A percentile compares a stretch with the other conserved stretches of the same genome.
These are phyloP conservation scores for Sapajus apella DNA, from an alignment of 2,113 vertebrate species.

Conservation along the genomic window DNA sequence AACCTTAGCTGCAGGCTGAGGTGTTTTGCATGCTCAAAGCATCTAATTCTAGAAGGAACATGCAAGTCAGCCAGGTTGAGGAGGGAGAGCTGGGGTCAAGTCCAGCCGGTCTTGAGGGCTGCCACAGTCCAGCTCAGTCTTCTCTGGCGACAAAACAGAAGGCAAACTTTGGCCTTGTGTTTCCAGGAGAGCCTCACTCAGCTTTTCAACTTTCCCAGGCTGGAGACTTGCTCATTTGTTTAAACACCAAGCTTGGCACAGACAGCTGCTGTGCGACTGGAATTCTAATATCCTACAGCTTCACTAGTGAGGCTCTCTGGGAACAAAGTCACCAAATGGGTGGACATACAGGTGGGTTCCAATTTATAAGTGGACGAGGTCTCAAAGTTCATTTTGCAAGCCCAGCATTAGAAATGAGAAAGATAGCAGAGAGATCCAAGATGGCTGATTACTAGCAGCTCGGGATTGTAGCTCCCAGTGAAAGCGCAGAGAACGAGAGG, in stretches of 20 bases:
- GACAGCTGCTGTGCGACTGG: background rate
- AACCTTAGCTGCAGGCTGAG: background rate
- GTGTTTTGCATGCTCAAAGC: background rate
- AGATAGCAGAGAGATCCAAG: too few species aligned
- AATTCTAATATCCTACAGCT: background rate
- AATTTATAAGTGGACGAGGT: background rate
- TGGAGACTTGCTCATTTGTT: background rate
- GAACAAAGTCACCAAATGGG: background rate
- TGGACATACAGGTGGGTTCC: background rate
- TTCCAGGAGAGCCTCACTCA: background rate
- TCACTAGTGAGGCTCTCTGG: background rate
- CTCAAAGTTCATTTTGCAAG: background rate
- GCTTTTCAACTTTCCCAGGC: background rate
- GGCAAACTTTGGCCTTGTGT: background rate
- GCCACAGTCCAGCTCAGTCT: background rate
- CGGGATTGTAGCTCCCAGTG: too few species aligned
- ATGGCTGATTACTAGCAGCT: too few species aligned
- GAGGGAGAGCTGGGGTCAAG: too few species aligned
- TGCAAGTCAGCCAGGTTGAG: background rate
- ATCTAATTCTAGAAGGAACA: background rate
- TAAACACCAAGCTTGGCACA: background rate
- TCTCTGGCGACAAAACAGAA: background rate
- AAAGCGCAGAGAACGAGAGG: too few species aligned
- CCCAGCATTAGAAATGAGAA: background rate
- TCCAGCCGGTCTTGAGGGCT: too few species aligned